Base-by-base conservation (phyloP, 2,113 vertebrate species). In the Oceanites oceanicus region DNA sequence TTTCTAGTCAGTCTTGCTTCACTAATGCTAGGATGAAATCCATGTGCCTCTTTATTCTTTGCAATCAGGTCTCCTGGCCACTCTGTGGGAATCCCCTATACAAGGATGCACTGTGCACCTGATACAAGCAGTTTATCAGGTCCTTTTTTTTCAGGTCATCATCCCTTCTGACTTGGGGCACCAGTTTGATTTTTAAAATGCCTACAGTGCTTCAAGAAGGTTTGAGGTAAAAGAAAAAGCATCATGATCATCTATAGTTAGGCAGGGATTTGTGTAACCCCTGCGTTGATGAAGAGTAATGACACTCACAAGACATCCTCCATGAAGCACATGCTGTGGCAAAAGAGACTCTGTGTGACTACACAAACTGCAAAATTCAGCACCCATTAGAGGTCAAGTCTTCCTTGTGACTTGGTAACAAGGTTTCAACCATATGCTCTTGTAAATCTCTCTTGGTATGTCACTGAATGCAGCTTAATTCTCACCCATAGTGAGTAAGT, bases 21-120 rank as follows among this genome's bases (percentile, higher is more conserved):
- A 15, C 11, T 62, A 67, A 23, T 18, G 5, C 27, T 74, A 19
- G 22, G 32, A 47, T 29, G 23, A 63, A 84, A 78, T 52, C 23
- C 29, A 38, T 0, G 0, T 56, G 8, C 20, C 23, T 71, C 52
- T 55, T 29, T 59, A 6, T 19, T 70, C 34, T 65, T 38, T 38
- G 10, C 25, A 45, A 3, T 17, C 27, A 38, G 34, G 20, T 81
- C 32, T 66, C 17, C 53, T 22, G 13, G n/a, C 21, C 42, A 38
- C 19, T 7, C 18, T 70, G 1, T 63, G 9, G 16, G 27, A 66
- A 42, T 1, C 5, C 38, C 10, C 18, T 25, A 23, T 29, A 34
- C 18, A 65, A 78, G 44, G 27, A 25, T 15, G 15, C 36, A 10
- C 42, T 15, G 13, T 36, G 29, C n/a, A 65, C 36, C 20, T 44